Evolutionary conservation across 2,797 vertebrate species (phyloP).

Genomic region (Mareca strepera): DNA sequence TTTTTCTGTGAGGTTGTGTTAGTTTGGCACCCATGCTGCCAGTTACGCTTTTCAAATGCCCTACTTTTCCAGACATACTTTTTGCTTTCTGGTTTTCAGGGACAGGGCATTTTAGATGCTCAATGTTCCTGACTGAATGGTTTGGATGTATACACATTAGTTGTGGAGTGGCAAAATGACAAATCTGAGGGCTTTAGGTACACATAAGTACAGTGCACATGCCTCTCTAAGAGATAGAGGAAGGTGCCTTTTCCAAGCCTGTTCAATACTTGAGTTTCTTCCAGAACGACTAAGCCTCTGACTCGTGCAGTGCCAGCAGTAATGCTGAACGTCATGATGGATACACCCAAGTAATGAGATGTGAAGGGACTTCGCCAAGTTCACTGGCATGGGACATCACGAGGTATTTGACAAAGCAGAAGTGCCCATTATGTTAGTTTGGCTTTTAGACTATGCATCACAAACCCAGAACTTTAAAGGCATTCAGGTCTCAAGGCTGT

Average conservation of each 20-base stretch:
- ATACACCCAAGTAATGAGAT: not conserved
- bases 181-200: not conserved
- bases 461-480: not conserved
- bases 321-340: not conserved
- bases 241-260: not conserved
- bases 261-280: not conserved
- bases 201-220: fast-evolving
- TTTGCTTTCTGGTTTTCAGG: not conserved
- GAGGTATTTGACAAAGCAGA: not conserved
- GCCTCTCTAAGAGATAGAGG: not conserved
- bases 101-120: not conserved
- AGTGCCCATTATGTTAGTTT: not conserved
- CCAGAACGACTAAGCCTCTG: not conserved
- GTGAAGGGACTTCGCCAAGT: not conserved
- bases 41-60: not conserved
- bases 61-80: not conserved
- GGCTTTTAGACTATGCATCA: not conserved
- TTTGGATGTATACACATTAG: not conserved
- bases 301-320: not conserved
- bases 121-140: not conserved
- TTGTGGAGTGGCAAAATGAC: not conserved
- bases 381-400: not conserved
- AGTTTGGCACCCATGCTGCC: not conserved
- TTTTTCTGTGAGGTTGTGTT: not conserved
- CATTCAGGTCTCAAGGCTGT: not conserved